A percentile compares a stretch with the other conserved stretches of the same genome.
Evolutionary conservation across 2,113 vertebrate species (phyloP).

Genomic region (Cariama cristata): DNA sequence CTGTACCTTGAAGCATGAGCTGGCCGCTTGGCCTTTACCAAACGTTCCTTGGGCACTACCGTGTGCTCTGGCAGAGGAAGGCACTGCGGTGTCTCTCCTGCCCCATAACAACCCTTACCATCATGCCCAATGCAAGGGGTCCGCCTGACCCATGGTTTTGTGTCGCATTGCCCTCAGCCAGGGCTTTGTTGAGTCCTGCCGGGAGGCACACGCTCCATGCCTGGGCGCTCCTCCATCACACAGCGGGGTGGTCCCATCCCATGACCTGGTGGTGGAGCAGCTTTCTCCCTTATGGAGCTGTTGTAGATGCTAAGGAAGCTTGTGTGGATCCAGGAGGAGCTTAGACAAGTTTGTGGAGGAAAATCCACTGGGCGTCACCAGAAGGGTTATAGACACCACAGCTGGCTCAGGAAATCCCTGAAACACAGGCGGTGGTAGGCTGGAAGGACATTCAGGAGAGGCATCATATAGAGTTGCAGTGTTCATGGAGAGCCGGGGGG

Average conservation of each 20-base stretch:
- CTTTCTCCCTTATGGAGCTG: neutral
- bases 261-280: neutral
- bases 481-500: neutral
- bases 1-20: neutral
- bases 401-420: neutral
- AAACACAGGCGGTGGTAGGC: neutral
- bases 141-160: neutral
- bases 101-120: neutral
- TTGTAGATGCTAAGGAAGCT: neutral
- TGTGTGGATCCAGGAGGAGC: neutral
- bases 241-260: accelerated
- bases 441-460: neutral
- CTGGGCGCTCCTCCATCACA: neutral
- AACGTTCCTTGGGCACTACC: neutral
- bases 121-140: accelerated
- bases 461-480: neutral
- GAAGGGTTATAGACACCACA: neutral
- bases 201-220: neutral
- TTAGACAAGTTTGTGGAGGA: neutral
- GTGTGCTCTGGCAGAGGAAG: neutral
- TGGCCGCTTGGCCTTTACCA: neutral
- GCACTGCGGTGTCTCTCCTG: accelerated
- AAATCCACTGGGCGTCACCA: neutral
- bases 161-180: neutral
- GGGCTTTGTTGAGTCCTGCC: neutral